Conservation (phyloP, 2,888 invertebrate genomes). For the Epiblema foenella region DNA sequence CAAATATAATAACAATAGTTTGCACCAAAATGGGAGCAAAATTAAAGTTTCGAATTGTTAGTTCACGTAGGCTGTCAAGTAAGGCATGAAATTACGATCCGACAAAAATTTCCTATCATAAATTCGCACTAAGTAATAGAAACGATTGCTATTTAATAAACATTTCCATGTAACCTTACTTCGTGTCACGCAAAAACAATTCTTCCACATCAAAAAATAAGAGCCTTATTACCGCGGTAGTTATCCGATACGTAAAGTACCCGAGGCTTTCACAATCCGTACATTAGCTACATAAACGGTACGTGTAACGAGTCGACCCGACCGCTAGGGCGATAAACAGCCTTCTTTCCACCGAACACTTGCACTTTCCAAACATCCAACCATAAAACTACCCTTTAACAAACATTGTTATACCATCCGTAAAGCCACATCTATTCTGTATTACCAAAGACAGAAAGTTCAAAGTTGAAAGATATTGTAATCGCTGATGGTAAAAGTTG, state of each 20-base stretch:
- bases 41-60: too few species aligned
- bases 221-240: constrained; percentile 28
- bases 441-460: neutral
- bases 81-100: neutral
- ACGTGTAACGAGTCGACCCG: constrained; percentile 49
- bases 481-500: neutral
- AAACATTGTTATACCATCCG: constrained; percentile 5
- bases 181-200: neutral
- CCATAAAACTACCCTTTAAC: constrained; percentile 49
- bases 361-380: constrained; percentile 54
- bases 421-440: neutral
- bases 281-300: constrained; percentile 46
- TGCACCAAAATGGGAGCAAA: too few species aligned
- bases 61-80: neutral
- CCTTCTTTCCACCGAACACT: constrained; percentile 52
- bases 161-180: neutral
- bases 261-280: constrained; percentile 51
- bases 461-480: constrained; percentile 5
- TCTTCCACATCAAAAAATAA: constrained; percentile 21
- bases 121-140: neutral
- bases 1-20: too few species aligned
- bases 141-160: neutral
- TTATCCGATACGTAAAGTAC: constrained; percentile 49
- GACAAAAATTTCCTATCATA: too few species aligned
- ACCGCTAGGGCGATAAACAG: constrained; percentile 53